Evolutionary conservation across 2,888 invertebrate species (phyloP), one percentile per base, ranked within the genome.

Genomic region (Eristalinus sepulchralis): DNA sequence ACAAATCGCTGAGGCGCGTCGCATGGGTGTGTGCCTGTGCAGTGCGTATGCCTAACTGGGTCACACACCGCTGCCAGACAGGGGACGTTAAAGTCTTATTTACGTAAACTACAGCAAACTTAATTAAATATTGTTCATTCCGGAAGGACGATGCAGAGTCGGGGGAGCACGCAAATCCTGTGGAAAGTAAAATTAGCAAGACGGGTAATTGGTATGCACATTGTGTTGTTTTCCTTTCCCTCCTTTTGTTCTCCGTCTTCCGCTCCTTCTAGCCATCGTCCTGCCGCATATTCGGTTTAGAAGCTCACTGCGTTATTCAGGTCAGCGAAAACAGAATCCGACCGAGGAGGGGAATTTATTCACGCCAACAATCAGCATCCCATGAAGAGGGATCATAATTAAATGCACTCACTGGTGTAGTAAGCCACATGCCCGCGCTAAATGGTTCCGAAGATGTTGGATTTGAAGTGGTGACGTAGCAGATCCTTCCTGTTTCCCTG

Each of bases 171-270:
- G 68, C 63, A 85, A 78, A 85, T 85, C 72, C 72, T 85, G n/a
- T 59, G 64, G 77, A 82, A 85, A 82, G 81, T 78, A 36, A 82
- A 85, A 85, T 82, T 82, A 85, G 82, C 77, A 78, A 77, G 73
- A 82, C 39, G 63, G 53, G 55, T 85, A 82, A 82, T 85, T 85
- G 77, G 76, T 77, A 85, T 85, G 82, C 85, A 85, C 82, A 66
- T 55, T 78, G 63, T 53, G 82, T 70, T 68, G 31, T 66, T 67
- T 55, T 13, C n/a, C 10, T 10, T 59, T 70, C n/a, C 20, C 22
- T 34, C 27, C 24, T 13, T 34, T 22, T 17, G 17, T 53, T 55
- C 36, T n/a, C 31, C 34, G n/a, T 60, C 9, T 34, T 10, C 11
- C n/a, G 4, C 13, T 47, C 17, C 34, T 10, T 34, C 34, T 34